phyloP scores from a whole-genome alignment of 2,797 vertebrate species.

The Steatocranus sp. region DNA sequence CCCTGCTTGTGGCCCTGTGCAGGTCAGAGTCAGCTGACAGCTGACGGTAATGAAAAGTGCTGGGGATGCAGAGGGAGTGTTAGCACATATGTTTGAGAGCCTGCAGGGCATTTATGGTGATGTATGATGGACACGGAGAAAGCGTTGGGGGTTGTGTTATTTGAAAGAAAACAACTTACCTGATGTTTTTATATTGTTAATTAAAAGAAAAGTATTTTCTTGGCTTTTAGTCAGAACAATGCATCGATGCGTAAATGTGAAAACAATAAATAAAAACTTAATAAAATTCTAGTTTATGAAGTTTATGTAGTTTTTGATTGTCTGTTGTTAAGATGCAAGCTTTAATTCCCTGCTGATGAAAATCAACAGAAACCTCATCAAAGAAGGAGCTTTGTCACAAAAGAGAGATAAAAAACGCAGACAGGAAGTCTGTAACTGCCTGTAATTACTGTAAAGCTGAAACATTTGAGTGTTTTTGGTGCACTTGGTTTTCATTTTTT shows the following conservation, averaged over 20 bases:
- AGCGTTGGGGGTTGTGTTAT: background rate
- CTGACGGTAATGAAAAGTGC: slow-evolving; percentile 17
- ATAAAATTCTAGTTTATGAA: background rate
- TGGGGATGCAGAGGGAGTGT: background rate
- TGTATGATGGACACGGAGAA: background rate
- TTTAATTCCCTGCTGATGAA: background rate
- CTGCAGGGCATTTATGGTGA: background rate
- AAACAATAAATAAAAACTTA: background rate
- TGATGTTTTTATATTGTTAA: background rate
- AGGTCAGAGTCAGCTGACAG: slow-evolving; percentile 29
- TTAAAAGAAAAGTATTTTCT: background rate
- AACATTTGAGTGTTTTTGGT: background rate
- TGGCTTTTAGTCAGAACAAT: background rate
- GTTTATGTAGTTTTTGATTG: background rate
- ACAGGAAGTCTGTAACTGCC: background rate
- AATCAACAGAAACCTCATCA: background rate
- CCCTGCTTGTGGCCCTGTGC: slow-evolving; percentile 28
- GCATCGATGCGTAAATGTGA: background rate
- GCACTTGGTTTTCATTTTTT: background rate
- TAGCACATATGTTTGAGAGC: background rate
- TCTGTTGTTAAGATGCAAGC: background rate
- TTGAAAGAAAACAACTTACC: background rate
- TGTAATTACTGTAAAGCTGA: background rate
- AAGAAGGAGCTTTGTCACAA: background rate
- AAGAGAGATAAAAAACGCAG: background rate